These are phyloP conservation scores for Argyrosomus japonicus DNA, from an alignment of 2,113 vertebrate genomes.

Conservation along the genomic window DNA sequence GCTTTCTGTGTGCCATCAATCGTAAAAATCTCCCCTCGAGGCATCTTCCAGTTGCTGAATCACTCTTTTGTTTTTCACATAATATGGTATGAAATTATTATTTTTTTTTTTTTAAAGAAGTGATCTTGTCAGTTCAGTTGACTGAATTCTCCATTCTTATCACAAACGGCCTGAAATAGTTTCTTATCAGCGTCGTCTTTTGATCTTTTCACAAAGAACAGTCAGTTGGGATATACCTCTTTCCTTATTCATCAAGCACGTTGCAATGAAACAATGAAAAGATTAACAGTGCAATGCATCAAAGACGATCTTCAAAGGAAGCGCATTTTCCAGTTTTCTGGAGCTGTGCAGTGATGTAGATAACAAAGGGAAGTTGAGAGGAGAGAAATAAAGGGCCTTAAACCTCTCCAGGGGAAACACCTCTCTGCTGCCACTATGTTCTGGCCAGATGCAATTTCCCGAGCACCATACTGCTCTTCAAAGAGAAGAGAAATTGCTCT, in stretches of 20 bases:
- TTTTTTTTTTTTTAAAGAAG: neutral
- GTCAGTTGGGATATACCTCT: constrained; percentile 54
- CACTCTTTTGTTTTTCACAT: constrained; percentile 34
- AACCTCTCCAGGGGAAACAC: constrained; percentile 69
- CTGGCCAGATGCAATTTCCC: constrained; percentile 63
- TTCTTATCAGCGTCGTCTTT: constrained; percentile 56
- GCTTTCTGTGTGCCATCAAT: neutral
- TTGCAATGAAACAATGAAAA: constrained; percentile 70
- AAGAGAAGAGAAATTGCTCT: constrained; percentile 61
- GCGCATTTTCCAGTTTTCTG: constrained; percentile 59
- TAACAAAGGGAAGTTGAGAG: constrained; percentile 69
- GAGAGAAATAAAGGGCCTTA: constrained; percentile 63
- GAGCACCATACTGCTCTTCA: constrained; percentile 50
- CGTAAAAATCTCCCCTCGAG: constrained; percentile 17
- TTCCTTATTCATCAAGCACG: constrained; percentile 71
- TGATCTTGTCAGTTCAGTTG: constrained; percentile 22
- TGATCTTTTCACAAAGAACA: constrained; percentile 66
- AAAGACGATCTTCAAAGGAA: constrained; percentile 77
- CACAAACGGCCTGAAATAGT: constrained; percentile 33
- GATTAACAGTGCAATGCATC: constrained; percentile 71
- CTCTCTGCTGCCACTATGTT: constrained; percentile 64
- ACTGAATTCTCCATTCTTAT: constrained; percentile 45
- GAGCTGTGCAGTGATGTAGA: constrained; percentile 59
- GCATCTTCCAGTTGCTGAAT: constrained; percentile 4
- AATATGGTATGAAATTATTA: neutral